A percentile compares a stretch with the other conserved stretches of the same genome.
phyloP scores from a whole-genome alignment of 2,113 vertebrate species.

The Dromaius novaehollandiae region DNA sequence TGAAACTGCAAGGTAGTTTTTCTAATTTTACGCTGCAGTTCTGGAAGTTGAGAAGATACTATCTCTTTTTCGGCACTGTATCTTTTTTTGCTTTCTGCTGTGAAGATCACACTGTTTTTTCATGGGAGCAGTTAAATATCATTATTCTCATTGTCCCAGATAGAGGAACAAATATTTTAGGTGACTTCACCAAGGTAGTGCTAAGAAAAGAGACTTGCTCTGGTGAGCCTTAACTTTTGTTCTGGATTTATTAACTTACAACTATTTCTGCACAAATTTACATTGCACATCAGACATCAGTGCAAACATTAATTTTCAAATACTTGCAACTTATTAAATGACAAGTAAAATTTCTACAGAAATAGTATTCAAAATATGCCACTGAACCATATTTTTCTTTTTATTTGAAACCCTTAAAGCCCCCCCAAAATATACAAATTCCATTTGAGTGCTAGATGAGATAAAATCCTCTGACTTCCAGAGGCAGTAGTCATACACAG shows the following conservation, averaged over 20 bases:
- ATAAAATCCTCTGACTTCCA: neutral
- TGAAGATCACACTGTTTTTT: neutral
- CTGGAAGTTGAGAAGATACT: neutral
- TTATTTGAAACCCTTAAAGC: neutral
- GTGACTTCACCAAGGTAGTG: neutral
- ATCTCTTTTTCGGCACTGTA: neutral
- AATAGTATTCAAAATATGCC: neutral
- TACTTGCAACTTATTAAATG: neutral
- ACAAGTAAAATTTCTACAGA: neutral
- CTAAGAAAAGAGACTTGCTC: neutral
- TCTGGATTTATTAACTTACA: neutral
- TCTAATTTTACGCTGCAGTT: neutral
- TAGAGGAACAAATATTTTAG: constrained; percentile 2
- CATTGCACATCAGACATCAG: neutral
- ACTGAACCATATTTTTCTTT: neutral
- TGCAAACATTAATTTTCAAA: constrained; percentile 7
- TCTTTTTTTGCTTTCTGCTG: neutral
- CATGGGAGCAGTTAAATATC: neutral
- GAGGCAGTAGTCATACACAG: neutral
- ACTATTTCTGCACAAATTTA: neutral
- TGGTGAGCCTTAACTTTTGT: neutral
- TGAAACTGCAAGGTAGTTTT: neutral
- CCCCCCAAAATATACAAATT: neutral
- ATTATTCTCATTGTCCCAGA: neutral
- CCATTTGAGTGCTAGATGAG: neutral